Evolutionary conservation across 2,113 vertebrate species (phyloP), one percentile per base, ranked within the genome.

Genomic region (Pseudorasbora parva): DNA sequence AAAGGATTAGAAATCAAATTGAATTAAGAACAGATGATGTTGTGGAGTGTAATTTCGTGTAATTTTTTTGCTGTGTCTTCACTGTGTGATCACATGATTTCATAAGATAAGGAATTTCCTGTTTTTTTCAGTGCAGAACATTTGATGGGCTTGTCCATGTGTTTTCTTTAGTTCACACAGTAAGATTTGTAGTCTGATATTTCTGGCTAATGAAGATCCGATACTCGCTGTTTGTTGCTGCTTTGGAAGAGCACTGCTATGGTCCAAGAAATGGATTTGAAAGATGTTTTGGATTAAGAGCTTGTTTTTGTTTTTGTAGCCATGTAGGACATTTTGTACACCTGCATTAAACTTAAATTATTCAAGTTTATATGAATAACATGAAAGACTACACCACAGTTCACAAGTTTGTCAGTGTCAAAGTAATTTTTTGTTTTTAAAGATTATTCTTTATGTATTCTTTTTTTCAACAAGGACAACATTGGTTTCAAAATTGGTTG

Each of bases 91-190:
- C 43, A 49, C 2, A 66, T 66, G 60, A 47, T 80, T 49, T 49
- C 41, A 66, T 51, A 47, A 62, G 21, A 47, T 78, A 62, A 21
- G 77, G 57, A 19, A 49, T 75, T 69, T 51, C 33, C 66, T 57
- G 30, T 78, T 57, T 78, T 59, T 82, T 15, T 23, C 27, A 82
- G 9, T 54, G 27, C 25, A 19, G 75, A 47, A 74, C 72, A 64
- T 43, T 33, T 56, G 8, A 79, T 47, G 33, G 66, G 19, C 4
- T 21, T 33, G 23, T 27, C 43, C 21, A 45, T 56, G 14, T 47
- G 37, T 78, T 43, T 47, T 15, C n/a, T 11, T 60, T 25, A 12
- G 21, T 19, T 62, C 10, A 41, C 19, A 4, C 21, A 47, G 57
- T 66, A n/a, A n/a, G 43, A 8, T 47, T 66, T 66, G 15, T 51